Evolutionary conservation across 53 echinoderm and acorn worm genomes (phyloP), one percentile per base, ranked within the genome.

Genomic region (Henricia sp.): DNA sequence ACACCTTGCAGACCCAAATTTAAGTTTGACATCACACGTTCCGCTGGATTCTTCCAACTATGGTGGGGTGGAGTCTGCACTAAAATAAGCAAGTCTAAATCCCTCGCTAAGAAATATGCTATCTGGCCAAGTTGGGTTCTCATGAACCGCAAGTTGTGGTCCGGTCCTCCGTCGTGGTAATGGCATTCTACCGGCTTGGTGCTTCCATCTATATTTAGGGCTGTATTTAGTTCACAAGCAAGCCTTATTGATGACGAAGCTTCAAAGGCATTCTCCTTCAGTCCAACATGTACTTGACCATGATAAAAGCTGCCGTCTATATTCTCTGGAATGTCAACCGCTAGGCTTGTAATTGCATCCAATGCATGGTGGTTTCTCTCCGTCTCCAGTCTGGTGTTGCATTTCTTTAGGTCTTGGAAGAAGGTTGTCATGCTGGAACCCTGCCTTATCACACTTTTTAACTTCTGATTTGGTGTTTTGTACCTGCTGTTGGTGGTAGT

Each of bases 111-210:
- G 24, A 82, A 88, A 56, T 88, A 88, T 39, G 82, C 88, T 14
- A 88, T 10, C 29, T 88, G 44, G 0, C 26, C 71, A 0, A 88
- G 32, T 29, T 88, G 83, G 23, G 88, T 83, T 1, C 83, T 53
- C 4, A 38, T 12, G 50, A 71, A 88, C 6, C 83, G 82, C 23
- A 88, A 42, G 40, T 88, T 89, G 53, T 89, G 89, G 74, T 89
- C 89, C 13, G 89, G 84, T 26, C 89, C 89, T 30, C 84, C 89
- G 52, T 84, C 73, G 48, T 84, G 83, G 58, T 83, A 88, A 26
- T 83, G 82, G 52, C 71, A 83, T 68, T 89, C 67, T 3, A 89
- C 46, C 0, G 89, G 89, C 2, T 71, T 57, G 13, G 29, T 70
- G 2, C 53, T 67, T 4, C 37, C 37, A 4, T 89, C 17, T 21